Percentiles rank a stretch among this genome's conserved stretches.
Evolutionary conservation across 2,113 vertebrate species (phyloP).

Genomic region (Oenanthe melanoleuca): DNA sequence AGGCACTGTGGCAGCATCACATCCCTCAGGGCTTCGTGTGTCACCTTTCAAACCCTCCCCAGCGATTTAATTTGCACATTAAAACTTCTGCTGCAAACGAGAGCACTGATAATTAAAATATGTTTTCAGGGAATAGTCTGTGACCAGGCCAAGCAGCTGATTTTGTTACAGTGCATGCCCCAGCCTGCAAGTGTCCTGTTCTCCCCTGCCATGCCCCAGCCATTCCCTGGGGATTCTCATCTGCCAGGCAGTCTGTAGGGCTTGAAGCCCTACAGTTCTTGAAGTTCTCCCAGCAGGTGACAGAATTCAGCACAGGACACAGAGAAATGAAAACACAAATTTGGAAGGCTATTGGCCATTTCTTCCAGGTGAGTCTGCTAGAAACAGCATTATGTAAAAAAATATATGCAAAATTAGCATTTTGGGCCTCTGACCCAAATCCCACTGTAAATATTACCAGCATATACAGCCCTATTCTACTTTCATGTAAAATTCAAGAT

Average conservation of each 20-base stretch:
- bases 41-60: not conserved
- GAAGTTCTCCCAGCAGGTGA: not conserved
- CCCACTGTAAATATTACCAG: not conserved
- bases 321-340: not conserved
- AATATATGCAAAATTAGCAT: not conserved
- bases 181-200: not conserved
- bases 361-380: not conserved
- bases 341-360: not conserved
- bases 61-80: not conserved
- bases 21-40: not conserved
- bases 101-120: slow-evolving; percentile 23
- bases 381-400: not conserved
- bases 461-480: not conserved
- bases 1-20: not conserved
- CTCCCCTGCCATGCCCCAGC: not conserved
- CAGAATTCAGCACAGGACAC: not conserved
- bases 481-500: not conserved
- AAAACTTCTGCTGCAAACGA: slow-evolving; percentile 19
- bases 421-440: not conserved
- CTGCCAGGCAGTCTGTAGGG: not conserved
- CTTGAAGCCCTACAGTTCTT: too few species aligned
- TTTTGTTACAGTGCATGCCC: not conserved
- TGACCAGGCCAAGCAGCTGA: not conserved
- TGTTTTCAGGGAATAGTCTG: not conserved
- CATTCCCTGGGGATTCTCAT: not conserved